These are phyloP conservation scores for Eleginops maclovinus DNA, from an alignment of 2,113 vertebrate genomes.

Conservation along the genomic window DNA sequence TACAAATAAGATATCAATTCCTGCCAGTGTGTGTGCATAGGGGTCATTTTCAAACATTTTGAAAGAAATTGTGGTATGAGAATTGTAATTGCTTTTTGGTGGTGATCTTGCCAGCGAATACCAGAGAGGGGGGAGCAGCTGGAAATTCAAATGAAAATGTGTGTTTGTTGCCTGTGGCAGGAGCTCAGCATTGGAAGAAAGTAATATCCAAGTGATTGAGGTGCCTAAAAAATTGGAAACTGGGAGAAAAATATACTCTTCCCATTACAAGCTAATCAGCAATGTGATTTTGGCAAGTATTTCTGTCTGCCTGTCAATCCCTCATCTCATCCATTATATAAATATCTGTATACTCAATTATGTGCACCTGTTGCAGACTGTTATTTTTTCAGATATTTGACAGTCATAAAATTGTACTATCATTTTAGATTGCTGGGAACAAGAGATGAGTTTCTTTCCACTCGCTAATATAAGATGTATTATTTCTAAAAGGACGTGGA, in stretches of 20 bases:
- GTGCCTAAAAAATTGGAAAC: constrained; percentile 57
- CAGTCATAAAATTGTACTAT: neutral
- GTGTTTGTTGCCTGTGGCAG: constrained; percentile 63
- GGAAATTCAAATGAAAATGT: constrained; percentile 67
- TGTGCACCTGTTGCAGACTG: constrained; percentile 9
- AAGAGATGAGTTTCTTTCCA: neutral
- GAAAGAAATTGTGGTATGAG: constrained; percentile 44
- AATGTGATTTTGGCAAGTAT: constrained; percentile 27
- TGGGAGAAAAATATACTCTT: constrained; percentile 67
- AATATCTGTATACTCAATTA: constrained; percentile 17
- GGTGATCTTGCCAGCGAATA: constrained; percentile 49
- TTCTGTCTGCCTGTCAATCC: constrained; percentile 32
- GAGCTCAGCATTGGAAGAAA: constrained; percentile 37
- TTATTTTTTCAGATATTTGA: neutral
- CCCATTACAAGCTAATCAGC: constrained; percentile 52
- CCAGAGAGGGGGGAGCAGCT: constrained; percentile 60
- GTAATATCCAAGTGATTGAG: constrained; percentile 63
- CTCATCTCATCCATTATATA: constrained; percentile 33
- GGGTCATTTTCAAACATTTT: constrained; percentile 34
- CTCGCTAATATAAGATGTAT: neutral
- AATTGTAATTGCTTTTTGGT: constrained; percentile 70
- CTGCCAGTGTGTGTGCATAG: constrained; percentile 6
- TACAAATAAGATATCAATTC: constrained; percentile 45
- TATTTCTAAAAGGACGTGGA: neutral
- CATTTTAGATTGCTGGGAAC: neutral